Evolutionary conservation across 2,113 vertebrate species (phyloP).

Genomic region (Zosterops hypoxanthus): DNA sequence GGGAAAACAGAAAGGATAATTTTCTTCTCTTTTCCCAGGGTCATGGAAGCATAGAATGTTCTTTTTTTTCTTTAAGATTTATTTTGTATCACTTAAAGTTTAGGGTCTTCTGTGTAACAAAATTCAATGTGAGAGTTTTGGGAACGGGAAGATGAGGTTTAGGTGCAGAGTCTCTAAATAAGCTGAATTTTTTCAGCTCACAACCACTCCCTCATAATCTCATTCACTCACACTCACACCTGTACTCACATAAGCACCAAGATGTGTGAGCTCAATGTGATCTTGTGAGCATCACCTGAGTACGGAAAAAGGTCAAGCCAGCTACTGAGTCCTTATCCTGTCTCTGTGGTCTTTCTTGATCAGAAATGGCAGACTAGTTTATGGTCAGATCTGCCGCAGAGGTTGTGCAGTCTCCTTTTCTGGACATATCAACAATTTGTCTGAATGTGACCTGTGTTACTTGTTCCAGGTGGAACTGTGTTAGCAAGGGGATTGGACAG

Average conservation of each 20-base stretch:
- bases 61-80: not conserved
- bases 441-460: rapidly evolving
- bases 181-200: not conserved
- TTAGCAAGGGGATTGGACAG: not conserved
- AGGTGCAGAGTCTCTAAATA: not conserved
- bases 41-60: not conserved
- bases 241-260: not conserved
- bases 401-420: not conserved
- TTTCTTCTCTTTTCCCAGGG: not conserved
- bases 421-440: rapidly evolving
- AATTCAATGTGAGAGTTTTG: not conserved
- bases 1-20: not conserved
- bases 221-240: not conserved
- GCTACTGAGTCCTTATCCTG: not conserved
- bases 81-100: not conserved
- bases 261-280: not conserved
- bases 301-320: not conserved
- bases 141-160: not conserved
- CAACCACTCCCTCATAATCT: not conserved
- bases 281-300: not conserved
- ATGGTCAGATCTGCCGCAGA: not conserved
- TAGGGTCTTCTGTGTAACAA: not conserved
- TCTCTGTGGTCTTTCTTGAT: not conserved
- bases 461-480: not conserved
- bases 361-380: not conserved